A percentile compares a stretch with the other conserved stretches of the same genome.
These are phyloP conservation scores for Lamproptera curius DNA, from an alignment of 2,888 invertebrate genomes.

Conservation along the genomic window DNA sequence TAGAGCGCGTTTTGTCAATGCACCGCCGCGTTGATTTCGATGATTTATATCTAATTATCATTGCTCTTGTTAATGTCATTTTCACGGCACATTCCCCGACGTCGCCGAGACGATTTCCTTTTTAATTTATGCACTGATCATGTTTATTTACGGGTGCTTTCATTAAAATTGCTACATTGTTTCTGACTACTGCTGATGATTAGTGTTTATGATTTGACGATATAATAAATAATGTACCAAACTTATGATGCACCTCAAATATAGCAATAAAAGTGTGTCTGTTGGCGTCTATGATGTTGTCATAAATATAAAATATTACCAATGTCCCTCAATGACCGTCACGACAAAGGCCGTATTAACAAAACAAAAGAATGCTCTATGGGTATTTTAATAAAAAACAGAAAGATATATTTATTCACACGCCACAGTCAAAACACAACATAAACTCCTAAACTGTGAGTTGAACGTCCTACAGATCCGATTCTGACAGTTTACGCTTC, in stretches of 20 bases:
- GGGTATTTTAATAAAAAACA: constrained; percentile 2
- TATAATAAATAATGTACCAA: neutral
- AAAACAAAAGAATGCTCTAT: neutral
- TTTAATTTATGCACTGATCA: constrained; percentile 37
- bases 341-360: neutral
- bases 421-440: constrained; percentile 24
- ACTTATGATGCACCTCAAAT: too few relatives aligned
- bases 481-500: constrained; percentile 74
- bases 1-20: constrained; percentile 73
- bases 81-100: constrained; percentile 66
- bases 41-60: constrained; percentile 76
- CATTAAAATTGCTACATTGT: constrained; percentile 3
- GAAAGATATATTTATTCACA: constrained; percentile 9
- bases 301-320: too few relatives aligned
- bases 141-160: neutral
- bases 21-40: constrained; percentile 72
- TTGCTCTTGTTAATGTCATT: constrained; percentile 70
- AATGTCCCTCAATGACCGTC: neutral
- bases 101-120: constrained; percentile 61
- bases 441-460: constrained; percentile 56
- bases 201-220: neutral
- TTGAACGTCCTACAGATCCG: constrained; percentile 68
- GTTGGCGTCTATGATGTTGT: too few relatives aligned
- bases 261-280: too few relatives aligned
- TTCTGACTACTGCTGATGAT: neutral